Evolutionary conservation across 37 sponge, comb jelly and placozoan genomes (phyloP).

Genomic region (Cladorhizidae sp.): DNA sequence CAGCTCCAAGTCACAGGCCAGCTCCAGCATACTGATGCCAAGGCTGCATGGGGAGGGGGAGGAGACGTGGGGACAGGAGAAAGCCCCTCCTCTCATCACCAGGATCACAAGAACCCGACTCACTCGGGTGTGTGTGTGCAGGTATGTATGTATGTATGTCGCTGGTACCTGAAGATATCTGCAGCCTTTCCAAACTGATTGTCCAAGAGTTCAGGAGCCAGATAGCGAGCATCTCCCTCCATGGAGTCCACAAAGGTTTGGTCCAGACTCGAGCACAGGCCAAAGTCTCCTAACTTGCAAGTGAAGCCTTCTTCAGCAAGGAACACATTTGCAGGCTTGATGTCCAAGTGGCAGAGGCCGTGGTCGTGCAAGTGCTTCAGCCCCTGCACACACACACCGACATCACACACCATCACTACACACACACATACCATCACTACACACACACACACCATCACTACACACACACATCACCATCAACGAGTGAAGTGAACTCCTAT

Average conservation of each 20-base stretch:
- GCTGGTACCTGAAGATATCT: slow-evolving; percentile 90
- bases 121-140: too few relatives aligned
- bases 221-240: slow-evolving; percentile 88
- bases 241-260: slow-evolving; percentile 27
- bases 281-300: slow-evolving; percentile 91
- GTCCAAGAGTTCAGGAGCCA: slow-evolving; percentile 87
- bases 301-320: slow-evolving; percentile 44
- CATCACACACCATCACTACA: too few relatives aligned
- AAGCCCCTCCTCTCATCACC: too few relatives aligned
- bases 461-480: too few relatives aligned
- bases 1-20: slow-evolving; percentile 82
- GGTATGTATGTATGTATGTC: too few relatives aligned
- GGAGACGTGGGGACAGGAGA: neutral
- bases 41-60: slow-evolving; percentile 38
- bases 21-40: slow-evolving; percentile 84
- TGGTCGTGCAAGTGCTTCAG: slow-evolving; percentile 84
- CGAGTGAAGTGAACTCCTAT: too few relatives aligned
- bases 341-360: slow-evolving; percentile 85
- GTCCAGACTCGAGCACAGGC: slow-evolving; percentile 60
- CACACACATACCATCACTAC: too few relatives aligned
- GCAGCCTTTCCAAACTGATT: slow-evolving; percentile 75
- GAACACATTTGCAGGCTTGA: slow-evolving; percentile 94
- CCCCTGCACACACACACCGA: slow-evolving; percentile 45
- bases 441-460: too few relatives aligned
- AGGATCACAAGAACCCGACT: too few relatives aligned